Percentiles rank a stretch among this genome's conserved stretches.
These are phyloP conservation scores for Pomacea canaliculata DNA, from an alignment of 2,888 invertebrate species.

Conservation along the genomic window DNA sequence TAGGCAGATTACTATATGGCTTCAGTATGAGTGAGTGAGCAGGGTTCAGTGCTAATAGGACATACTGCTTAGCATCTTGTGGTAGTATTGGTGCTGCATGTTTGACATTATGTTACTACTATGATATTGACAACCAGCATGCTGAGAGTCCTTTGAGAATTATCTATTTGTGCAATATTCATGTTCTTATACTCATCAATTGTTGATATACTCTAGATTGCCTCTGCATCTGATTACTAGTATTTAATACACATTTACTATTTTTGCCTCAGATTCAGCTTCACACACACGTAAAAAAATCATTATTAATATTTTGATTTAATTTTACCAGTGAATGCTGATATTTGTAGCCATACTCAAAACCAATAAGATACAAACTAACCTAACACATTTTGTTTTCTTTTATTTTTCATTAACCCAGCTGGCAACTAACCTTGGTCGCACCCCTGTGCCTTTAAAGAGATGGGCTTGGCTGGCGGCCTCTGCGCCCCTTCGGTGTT, in stretches of 20 bases:
- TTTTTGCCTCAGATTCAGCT: not conserved
- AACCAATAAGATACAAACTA: constrained; percentile 11
- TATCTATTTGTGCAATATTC: not conserved
- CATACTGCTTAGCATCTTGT: not conserved
- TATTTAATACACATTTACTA: constrained; percentile 5
- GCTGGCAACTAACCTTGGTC: constrained; percentile 35
- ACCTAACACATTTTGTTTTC: constrained; percentile 18
- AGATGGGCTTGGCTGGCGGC: constrained; percentile 12
- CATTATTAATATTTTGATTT: constrained; percentile 1
- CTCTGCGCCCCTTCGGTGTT: constrained; percentile 11
- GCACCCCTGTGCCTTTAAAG: constrained; percentile 19
- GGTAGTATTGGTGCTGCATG: not conserved
- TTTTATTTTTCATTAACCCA: constrained; percentile 34
- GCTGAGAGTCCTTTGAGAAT: not conserved
- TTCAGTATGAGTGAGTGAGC: not conserved
- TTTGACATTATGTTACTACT: constrained; percentile 6
- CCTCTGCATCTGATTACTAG: not conserved
- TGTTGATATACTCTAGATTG: not conserved
- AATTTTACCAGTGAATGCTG: constrained; percentile 10
- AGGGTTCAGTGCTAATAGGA: not conserved
- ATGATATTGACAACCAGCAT: too few relatives aligned
- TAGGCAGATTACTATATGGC: not conserved
- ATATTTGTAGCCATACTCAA: constrained; percentile 1
- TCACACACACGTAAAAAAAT: not conserved
- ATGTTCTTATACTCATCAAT: not conserved